Evolutionary conservation across 2,113 vertebrate species (phyloP).

Genomic region (Brachirus orientalis): DNA sequence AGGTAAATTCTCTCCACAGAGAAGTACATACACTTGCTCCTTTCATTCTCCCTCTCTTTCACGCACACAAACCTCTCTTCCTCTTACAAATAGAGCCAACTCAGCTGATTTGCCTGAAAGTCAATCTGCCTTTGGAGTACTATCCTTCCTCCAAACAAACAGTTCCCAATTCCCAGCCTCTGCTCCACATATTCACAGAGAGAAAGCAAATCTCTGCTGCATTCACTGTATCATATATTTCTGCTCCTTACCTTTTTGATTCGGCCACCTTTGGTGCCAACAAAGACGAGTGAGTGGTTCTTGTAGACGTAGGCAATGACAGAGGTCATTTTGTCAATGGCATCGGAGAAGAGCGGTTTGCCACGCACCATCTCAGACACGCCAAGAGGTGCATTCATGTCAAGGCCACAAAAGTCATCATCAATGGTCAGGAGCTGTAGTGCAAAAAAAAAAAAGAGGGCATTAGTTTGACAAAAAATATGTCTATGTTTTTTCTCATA

Average conservation of each 20-base stretch:
- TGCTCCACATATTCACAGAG: slow-evolving; percentile 33
- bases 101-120: slow-evolving; percentile 77
- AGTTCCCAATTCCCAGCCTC: slow-evolving; percentile 58
- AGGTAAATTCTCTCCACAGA: slow-evolving; percentile 30
- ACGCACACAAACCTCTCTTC: slow-evolving; percentile 46
- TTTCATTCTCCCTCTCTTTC: slow-evolving; percentile 38
- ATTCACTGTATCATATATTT: neutral
- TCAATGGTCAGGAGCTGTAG: slow-evolving; percentile 94
- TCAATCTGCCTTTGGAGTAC: slow-evolving; percentile 70
- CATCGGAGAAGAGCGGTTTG: slow-evolving; percentile 91
- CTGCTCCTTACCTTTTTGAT: slow-evolving; percentile 93
- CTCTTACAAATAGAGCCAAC: slow-evolving; percentile 55
- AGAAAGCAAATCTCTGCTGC: slow-evolving; percentile 51
- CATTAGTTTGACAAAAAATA: too few relatives aligned
- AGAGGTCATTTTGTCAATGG: slow-evolving; percentile 93
- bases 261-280: slow-evolving; percentile 93
- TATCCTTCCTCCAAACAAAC: slow-evolving; percentile 52
- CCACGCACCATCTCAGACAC: slow-evolving; percentile 96
- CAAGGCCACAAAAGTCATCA: slow-evolving; percentile 97
- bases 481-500: too few relatives aligned
- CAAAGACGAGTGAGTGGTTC: slow-evolving; percentile 97
- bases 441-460: neutral
- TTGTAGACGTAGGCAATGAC: slow-evolving; percentile 98
- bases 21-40: slow-evolving; percentile 40
- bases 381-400: slow-evolving; percentile 98